A percentile compares a stretch with the other conserved stretches of the same genome.
Evolutionary conservation across 2,888 invertebrate genomes (phyloP).

Genomic region (Coronaproctus castanopsis): DNA sequence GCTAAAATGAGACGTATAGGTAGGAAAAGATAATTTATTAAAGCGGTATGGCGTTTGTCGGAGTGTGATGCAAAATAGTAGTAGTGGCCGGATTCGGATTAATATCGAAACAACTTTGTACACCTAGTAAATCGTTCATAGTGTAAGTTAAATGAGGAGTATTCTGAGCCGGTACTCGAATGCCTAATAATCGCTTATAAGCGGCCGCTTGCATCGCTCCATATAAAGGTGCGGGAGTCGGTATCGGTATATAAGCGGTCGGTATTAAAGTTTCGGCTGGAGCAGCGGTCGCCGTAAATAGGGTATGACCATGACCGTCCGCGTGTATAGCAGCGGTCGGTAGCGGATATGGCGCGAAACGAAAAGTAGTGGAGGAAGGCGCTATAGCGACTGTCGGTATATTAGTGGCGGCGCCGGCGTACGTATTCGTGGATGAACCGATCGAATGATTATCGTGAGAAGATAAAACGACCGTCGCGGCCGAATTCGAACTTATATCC

Average conservation of each 20-base stretch:
- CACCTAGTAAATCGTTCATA: constrained; percentile 48
- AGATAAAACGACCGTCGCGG: constrained; percentile 13
- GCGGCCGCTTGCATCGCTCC: constrained; percentile 17
- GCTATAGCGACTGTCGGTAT: constrained; percentile 28
- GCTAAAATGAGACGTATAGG: no score
- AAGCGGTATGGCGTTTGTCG: background rate
- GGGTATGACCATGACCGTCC: background rate
- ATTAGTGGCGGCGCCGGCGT: constrained; percentile 25
- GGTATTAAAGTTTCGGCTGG: constrained; percentile 8
- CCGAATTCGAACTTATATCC: constrained; percentile 4
- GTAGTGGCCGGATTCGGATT: constrained; percentile 43
- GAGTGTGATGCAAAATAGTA: background rate
- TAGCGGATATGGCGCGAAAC: constrained; percentile 41
- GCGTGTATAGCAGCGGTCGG: constrained; percentile 24
- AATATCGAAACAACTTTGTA: constrained; percentile 44
- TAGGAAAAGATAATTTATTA: no score
- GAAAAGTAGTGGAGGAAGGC: constrained; percentile 33
- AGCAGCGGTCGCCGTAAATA: background rate
- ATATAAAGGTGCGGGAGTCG: constrained; percentile 15
- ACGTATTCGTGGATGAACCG: constrained; percentile 18
- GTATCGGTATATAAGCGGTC: constrained; percentile 12
- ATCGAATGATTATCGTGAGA: constrained; percentile 16
- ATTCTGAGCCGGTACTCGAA: constrained; percentile 13
- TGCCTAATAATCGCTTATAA: constrained; percentile 15
- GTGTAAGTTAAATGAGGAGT: constrained; percentile 32